These are phyloP conservation scores for Amorpha juglandis DNA, from an alignment of 2,888 invertebrate genomes.

Conservation along the genomic window DNA sequence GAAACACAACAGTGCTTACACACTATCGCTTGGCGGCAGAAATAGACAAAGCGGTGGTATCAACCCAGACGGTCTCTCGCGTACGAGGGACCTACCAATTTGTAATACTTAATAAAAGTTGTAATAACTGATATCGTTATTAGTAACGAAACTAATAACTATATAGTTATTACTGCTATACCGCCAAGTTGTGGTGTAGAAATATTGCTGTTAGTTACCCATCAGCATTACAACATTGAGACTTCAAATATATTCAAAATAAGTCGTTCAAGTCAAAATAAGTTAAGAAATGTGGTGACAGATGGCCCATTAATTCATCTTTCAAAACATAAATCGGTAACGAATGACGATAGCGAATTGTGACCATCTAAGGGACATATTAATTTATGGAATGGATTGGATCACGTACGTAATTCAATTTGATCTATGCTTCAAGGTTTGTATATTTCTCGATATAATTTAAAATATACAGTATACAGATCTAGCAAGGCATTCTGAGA, in stretches of 20 bases:
- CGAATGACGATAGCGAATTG: slow-evolving; percentile 3
- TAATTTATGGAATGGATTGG: slow-evolving; percentile 9
- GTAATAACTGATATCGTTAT: too few species aligned
- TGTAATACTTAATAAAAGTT: too few species aligned
- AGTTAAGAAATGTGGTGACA: neutral
- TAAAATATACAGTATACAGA: slow-evolving; percentile 11
- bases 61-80: too few species aligned
- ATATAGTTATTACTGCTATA: too few species aligned
- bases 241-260: neutral
- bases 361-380: neutral
- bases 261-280: neutral
- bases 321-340: neutral
- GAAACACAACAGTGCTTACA: too few species aligned
- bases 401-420: slow-evolving; percentile 18
- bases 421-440: slow-evolving; percentile 5
- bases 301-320: neutral
- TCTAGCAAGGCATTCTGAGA: neutral
- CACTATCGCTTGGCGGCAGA: too few species aligned
- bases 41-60: too few species aligned
- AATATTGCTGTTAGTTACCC: too few species aligned
- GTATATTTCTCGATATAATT: slow-evolving; percentile 1
- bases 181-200: too few species aligned
- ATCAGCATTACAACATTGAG: too few species aligned
- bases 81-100: too few species aligned
- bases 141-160: too few species aligned